Base-by-base conservation (phyloP, 1,140 invertebrate genomes). In the Medauroidea extradentata region DNA sequence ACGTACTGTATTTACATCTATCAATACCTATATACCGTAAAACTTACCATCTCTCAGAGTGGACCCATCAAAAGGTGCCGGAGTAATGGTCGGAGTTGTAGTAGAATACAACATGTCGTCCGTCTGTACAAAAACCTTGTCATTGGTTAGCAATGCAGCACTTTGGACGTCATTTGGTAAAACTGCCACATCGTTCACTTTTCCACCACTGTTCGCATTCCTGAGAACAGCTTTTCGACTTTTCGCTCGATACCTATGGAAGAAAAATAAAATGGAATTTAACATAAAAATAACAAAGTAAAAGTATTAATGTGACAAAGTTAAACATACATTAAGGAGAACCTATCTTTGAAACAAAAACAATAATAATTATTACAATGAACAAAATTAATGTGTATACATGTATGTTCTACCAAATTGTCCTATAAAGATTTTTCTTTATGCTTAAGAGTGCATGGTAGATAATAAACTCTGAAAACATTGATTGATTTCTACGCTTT, bases 201-300 rank as follows among this genome's bases (percentile, higher is more conserved):
- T 60, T 14, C 25, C 25, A 14, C 48, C 16, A 13, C 59, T 44
- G 4, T 25, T 34, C 8, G 13, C 29, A 52, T 21, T 58, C 29
- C 58, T 63, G 3, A 53, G 38, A 23, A 50, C 39, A 11, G 60
- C 59, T 56, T 84, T 84, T 34, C 81, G 69, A 68, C 78, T 83
- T 67, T 83, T 83, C 3, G 80, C 79, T 56, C 81, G 72, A 63
- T 83, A 83, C 62, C 78, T 81, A 56, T 48, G 61, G 56, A 44
- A 66, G 68, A 49, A 64, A 46, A 48, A 57, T 1, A 55, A 44
- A 16, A 7, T 29, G 11, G 29, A 3, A 53, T 21, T 38, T 24
- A 34, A 21, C 25, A 53, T 14, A 34, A 53, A 8, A 13, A 0
- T 24, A 16, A 3, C 5, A 5, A 51, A 5, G 14, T 3, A 23